Conservation (phyloP, 2,113 vertebrate genomes). For the Amphilophus citrinellus region DNA sequence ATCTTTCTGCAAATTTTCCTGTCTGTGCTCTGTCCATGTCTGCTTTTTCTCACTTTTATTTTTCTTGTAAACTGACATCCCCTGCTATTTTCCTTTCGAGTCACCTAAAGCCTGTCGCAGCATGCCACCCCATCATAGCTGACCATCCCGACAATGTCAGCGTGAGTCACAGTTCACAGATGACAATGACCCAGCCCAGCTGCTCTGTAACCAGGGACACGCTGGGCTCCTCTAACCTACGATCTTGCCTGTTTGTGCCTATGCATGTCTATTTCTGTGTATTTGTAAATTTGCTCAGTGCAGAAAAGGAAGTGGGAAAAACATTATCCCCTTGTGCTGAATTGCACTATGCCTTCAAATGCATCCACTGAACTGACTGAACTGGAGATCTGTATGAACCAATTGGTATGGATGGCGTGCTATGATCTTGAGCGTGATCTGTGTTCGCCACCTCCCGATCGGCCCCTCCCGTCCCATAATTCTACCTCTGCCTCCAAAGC, state of each 20-base stretch:
- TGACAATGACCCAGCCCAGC: conserved; percentile 63
- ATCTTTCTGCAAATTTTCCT: conserved; percentile 22
- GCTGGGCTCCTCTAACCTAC: conserved; percentile 22
- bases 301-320: not conserved
- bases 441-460: conserved; percentile 14
- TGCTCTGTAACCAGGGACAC: conserved; percentile 49
- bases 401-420: conserved; percentile 62
- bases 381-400: conserved; percentile 49
- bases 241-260: conserved; percentile 24
- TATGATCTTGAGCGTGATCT: conserved; percentile 64
- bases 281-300: conserved; percentile 29
- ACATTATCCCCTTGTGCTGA: conserved; percentile 27
- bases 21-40: conserved; percentile 3
- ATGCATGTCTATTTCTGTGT: conserved; percentile 39
- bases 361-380: conserved; percentile 20
- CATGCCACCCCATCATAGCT: conserved; percentile 58
- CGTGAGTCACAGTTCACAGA: conserved; percentile 63
- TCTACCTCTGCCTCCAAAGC: conserved; percentile 62
- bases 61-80: conserved; percentile 17
- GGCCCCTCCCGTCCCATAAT: conserved; percentile 52
- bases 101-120: conserved; percentile 62
- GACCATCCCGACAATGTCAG: conserved; percentile 63
- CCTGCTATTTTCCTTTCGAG: conserved; percentile 25
- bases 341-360: conserved; percentile 11
- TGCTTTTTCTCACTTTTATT: conserved; percentile 20